Percentiles rank a stretch among this genome's conserved stretches.
Evolutionary conservation across 2,113 vertebrate genomes (phyloP).

Genomic region (Pteronura brasiliensis): DNA sequence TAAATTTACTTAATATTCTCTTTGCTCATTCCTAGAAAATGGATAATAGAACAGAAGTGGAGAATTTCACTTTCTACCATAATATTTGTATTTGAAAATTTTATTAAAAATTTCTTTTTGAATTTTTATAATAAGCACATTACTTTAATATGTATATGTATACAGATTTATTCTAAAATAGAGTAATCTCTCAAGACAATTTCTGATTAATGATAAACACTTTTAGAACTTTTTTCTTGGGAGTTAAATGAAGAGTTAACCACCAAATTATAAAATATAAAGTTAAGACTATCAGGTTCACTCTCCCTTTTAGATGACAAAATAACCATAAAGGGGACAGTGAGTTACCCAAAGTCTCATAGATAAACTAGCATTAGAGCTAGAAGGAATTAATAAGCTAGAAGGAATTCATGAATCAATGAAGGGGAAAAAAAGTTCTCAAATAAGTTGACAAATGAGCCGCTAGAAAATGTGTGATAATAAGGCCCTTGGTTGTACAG

Average conservation of each 20-base stretch:
- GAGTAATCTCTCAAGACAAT: background rate
- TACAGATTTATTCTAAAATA: conserved; percentile 16
- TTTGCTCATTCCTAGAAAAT: background rate
- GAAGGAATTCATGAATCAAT: background rate
- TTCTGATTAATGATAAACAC: background rate
- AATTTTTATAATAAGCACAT: background rate
- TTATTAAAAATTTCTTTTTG: background rate
- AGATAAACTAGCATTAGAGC: background rate
- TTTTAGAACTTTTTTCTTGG: background rate
- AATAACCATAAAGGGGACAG: background rate
- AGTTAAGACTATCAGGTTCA: background rate
- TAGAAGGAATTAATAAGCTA: background rate
- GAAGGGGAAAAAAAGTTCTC: background rate
- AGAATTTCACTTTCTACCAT: background rate
- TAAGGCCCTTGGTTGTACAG: background rate
- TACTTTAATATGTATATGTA: background rate
- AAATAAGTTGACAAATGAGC: background rate
- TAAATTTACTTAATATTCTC: background rate
- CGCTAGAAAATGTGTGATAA: background rate
- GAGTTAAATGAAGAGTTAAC: background rate
- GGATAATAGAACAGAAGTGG: background rate
- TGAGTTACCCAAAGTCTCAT: background rate
- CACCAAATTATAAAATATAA: background rate
- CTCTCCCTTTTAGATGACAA: background rate
- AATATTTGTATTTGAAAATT: background rate